Conservation (phyloP, 2,888 invertebrate species). For the Merodon equestris region DNA sequence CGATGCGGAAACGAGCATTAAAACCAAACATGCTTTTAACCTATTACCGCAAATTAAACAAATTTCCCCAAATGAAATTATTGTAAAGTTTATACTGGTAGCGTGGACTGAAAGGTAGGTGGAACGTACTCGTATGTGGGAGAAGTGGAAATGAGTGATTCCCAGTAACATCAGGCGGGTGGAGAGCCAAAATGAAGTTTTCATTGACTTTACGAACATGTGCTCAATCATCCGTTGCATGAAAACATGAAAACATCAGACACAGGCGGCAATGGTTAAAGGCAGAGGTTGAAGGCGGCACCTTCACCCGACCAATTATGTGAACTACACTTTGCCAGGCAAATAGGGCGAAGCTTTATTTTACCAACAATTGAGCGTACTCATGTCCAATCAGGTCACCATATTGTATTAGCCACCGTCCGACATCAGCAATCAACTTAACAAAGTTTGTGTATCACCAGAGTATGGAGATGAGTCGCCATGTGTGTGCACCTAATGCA, state of each 20-base stretch:
- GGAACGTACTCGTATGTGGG: neutral
- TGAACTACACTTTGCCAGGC: constrained; percentile 13
- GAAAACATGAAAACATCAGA: constrained; percentile 7
- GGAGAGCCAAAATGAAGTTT: neutral
- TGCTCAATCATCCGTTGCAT: constrained; percentile 22
- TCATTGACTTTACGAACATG: constrained; percentile 17
- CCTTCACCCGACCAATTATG: neutral
- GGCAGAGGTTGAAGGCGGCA: neutral
- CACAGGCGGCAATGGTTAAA: neutral
- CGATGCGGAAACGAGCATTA: constrained; percentile 19
- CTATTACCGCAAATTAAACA: constrained; percentile 22
- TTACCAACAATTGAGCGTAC: constrained; percentile 6
- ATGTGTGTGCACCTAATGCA: constrained; percentile 1
- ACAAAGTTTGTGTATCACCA: constrained; percentile 18
- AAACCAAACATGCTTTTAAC: constrained; percentile 29
- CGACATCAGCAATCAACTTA: constrained; percentile 16
- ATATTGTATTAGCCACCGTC: constrained; percentile 18
- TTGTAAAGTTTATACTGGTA: constrained; percentile 14
- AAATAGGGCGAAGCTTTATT: constrained; percentile 11
- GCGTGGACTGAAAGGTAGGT: neutral
- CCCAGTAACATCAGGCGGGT: no score
- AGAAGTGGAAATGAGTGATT: neutral
- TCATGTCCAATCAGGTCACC: constrained; percentile 19
- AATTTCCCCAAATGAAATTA: constrained; percentile 26
- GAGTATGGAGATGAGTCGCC: neutral